A percentile compares a stretch with the other conserved stretches of the same genome.
Conservation (phyloP, 2,888 invertebrate species). For the Himalopsyche tibetana region DNA sequence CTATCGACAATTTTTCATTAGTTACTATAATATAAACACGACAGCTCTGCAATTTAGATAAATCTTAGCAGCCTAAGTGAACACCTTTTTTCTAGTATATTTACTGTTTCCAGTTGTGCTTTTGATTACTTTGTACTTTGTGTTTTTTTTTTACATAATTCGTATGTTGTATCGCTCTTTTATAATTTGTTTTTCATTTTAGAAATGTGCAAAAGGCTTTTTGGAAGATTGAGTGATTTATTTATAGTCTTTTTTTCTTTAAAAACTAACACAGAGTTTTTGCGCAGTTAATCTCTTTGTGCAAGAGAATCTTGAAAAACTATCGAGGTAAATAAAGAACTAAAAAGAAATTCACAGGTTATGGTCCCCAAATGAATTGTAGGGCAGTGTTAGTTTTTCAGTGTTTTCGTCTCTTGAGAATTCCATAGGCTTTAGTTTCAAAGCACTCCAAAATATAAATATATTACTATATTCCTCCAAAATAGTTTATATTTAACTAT, state of each 20-base stretch:
- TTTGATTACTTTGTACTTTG: too few species aligned
- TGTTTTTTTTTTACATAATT: too few species aligned
- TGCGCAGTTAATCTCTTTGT: background rate
- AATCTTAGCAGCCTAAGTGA: too few species aligned
- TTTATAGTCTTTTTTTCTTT: background rate
- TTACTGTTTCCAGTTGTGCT: too few species aligned
- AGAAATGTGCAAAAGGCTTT: background rate
- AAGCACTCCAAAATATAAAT: background rate
- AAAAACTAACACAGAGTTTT: background rate
- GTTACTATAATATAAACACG: too few species aligned
- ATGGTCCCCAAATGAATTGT: conserved; percentile 28
- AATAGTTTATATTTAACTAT: too few species aligned
- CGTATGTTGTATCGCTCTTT: background rate
- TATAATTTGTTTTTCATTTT: background rate
- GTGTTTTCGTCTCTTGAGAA: conserved; percentile 15
- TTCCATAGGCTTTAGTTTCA: background rate
- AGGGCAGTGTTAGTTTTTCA: conserved; percentile 38
- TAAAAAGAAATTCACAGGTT: conserved; percentile 31
- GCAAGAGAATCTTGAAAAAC: conserved; percentile 7
- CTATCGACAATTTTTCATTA: too few species aligned
- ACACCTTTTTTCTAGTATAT: too few species aligned
- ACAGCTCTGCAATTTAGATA: too few species aligned
- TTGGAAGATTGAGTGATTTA: conserved; percentile 13
- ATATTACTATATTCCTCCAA: background rate
- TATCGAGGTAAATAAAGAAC: conserved; percentile 33